Evolutionary conservation across 1,140 invertebrate genomes (phyloP), one percentile per base, ranked within the genome.

Genomic region (Drosophila willistoni): DNA sequence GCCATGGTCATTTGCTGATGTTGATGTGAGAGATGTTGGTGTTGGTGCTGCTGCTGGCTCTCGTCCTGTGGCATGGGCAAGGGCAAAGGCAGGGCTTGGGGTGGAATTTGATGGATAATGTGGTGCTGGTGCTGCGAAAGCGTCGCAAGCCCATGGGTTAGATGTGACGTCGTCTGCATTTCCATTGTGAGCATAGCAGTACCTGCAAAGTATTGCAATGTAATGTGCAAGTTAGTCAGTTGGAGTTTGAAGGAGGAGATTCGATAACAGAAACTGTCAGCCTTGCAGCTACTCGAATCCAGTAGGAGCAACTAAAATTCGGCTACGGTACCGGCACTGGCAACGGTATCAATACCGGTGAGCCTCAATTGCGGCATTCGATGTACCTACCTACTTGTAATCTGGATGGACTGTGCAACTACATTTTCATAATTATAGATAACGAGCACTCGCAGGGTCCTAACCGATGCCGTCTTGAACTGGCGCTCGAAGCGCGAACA

Each of bases 161-260:
- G 79, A 74, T 79, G 71, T 76, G 90, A 62, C 54, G 84, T 66
- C 64, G 90, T 78, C 75, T 91, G 90, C 78, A 91, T 82, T 72
- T 91, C 90, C 90, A 91, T 91, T 72, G 72, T 91, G 60, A 90
- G 74, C 79, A 84, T 90, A 81, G 73, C 77, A 74, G 68, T 56
- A 72, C 61, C 84, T 90, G 60, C 33, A 84, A 76, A 59, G 33
- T 41, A 68, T 7, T 29, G 47, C 12, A 60, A 73, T 29, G 29
- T 29, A 29, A 51, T 33, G 3, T 14, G 36, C 33, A 36, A 25
- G 64, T 77, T 64, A 72, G 44, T 47, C 9, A 22, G 17, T 51
- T 51, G 12, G 10, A 22, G 17, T 19, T 51, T 9, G 9, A 3
- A 19, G 4, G 44, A 51, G 19, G 44, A 51, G 17, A 47, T 47